Conservation (phyloP, 2,113 vertebrate species). For the Capra hircus region DNA sequence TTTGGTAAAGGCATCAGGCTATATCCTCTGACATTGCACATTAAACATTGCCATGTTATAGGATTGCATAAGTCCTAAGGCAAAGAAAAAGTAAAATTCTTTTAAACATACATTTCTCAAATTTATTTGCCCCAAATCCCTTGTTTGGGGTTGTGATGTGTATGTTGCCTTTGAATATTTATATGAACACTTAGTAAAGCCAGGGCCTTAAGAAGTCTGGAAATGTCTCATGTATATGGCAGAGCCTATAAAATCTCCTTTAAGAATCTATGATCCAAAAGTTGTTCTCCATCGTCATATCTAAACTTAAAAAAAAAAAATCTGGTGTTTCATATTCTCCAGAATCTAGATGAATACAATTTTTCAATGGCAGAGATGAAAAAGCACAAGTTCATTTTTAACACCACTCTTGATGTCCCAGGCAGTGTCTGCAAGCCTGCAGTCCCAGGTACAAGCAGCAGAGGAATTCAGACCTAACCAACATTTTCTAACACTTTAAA, state of each 20-base stretch:
- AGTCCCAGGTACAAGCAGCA: too few relatives aligned
- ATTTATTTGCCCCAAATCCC: neutral
- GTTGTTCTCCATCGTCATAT: neutral
- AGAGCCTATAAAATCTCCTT: neutral
- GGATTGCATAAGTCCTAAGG: neutral
- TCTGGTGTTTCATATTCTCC: neutral
- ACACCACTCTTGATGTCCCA: accelerated
- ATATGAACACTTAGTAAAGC: neutral
- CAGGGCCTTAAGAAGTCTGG: neutral
- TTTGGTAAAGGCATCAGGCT: neutral
- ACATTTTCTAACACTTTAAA: neutral
- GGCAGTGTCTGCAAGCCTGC: neutral
- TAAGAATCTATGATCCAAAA: neutral
- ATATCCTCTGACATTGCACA: neutral
- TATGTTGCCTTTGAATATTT: neutral
- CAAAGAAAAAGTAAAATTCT: neutral
- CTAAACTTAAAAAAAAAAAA: neutral
- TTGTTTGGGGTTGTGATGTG: neutral
- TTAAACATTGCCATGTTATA: neutral
- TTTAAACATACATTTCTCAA: neutral
- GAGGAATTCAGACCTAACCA: neutral
- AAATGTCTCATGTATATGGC: neutral
- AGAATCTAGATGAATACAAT: neutral
- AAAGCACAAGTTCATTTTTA: neutral
- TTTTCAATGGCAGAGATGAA: neutral